phyloP scores from a whole-genome alignment of 2,113 vertebrate species.

The Tor tambroides region DNA sequence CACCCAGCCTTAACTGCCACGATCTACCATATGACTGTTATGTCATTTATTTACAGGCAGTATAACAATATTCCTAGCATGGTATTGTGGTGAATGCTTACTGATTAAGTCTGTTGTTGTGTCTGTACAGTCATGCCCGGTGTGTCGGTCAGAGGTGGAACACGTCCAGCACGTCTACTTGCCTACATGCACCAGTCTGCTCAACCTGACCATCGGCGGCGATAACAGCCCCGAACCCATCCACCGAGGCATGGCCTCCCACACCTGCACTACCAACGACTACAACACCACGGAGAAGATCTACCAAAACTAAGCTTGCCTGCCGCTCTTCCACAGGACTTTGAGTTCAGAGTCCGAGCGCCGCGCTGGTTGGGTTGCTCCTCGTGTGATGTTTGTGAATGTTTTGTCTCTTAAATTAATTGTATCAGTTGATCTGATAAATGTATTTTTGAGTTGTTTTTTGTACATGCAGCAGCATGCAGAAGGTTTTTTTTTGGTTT shows the following conservation, averaged over 20 bases:
- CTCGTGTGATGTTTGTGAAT: conserved; percentile 48
- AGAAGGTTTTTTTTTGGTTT: not conserved
- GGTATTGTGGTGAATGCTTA: not conserved
- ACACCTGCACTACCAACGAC: conserved; percentile 64
- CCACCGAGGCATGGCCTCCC: conserved; percentile 63
- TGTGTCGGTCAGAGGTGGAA: conserved; percentile 90
- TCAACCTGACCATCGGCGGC: conserved; percentile 84
- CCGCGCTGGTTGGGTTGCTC: not conserved
- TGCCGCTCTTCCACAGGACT: conserved; percentile 19
- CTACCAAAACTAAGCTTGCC: conserved; percentile 62
- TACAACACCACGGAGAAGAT: conserved; percentile 70
- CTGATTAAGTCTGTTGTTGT: not conserved
- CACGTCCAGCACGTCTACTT: conserved; percentile 95
- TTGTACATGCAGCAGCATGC: conserved; percentile 42
- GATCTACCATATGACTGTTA: not conserved
- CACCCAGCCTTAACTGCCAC: not conserved
- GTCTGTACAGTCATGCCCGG: conserved; percentile 83
- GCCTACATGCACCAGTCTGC: conserved; percentile 94
- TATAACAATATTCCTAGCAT: not conserved
- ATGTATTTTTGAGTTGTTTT: conserved; percentile 33
- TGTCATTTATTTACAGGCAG: not conserved
- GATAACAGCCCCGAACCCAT: conserved; percentile 65
- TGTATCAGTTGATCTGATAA: conserved; percentile 80
- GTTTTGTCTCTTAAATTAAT: conserved; percentile 67
- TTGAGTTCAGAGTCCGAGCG: not conserved